Evolutionary conservation across 2,797 vertebrate genomes (phyloP), one percentile per base, ranked within the genome.

Genomic region (Erithacus rubecula): DNA sequence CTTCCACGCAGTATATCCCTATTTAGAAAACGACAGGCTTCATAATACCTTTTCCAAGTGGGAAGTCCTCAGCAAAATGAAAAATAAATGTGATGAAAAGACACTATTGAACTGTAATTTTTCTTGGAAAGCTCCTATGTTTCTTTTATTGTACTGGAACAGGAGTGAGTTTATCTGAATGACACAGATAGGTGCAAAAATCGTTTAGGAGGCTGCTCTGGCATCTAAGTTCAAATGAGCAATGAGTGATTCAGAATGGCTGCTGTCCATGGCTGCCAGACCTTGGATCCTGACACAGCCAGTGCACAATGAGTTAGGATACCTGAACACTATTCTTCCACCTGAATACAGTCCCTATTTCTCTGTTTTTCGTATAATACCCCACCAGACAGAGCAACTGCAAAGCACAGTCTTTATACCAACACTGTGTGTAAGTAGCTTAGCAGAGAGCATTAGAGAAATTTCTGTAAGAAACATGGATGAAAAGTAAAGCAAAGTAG

Each of bases 141-240:
- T 81, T 69, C 44, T 83, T 81, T 91, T 92, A 65, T 82, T 91
- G 68, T 87, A 59, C 39, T 88, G 46, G 85, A 96, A 96, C 70
- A 74, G 41, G 47, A 94, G 12, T 68, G n/a, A 76, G 70, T 96
- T 96, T 96, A 89, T 97, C 93, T 95, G 87, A 93, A 89, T 75
- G 55, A 86, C 83, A 92, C 58, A 94, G 76, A 71, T 76, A 74
- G 39, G 92, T 92, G 82, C 87, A 71, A 89, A 86, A 93, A 81
- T 80, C 36, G 4, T 89, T 77, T 81, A 78, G 76, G 44, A 78
- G 83, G 47, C 36, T 88, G 69, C 51, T 94, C 82, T 91, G 58
- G 76, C 72, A 71, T n/a, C 49, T 65, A 83, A 78, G 82, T 92
- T 92, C 89, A 93, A 83, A 75, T 15, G 89, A 94, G 76, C 76